Evolutionary conservation across 2,113 vertebrate species (phyloP).

Genomic region (Forbesichthys papilliferus): DNA sequence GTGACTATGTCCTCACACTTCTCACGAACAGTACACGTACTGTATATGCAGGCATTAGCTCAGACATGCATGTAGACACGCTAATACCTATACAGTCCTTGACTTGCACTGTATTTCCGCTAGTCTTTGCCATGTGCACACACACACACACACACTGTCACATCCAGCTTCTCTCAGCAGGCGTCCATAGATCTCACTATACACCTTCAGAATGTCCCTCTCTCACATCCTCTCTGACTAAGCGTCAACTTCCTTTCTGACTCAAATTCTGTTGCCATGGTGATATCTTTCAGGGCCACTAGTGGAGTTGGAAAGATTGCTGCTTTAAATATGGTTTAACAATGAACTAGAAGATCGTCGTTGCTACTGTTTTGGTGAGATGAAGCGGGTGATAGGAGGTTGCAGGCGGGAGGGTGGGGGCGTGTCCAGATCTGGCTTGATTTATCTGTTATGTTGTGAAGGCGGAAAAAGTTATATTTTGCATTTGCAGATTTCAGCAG

Average conservation of each 20-base stretch:
- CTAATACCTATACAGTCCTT: too few relatives aligned
- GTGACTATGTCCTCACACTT: slow-evolving; percentile 21
- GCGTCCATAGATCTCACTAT: slow-evolving; percentile 22
- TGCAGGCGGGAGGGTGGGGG: too few relatives aligned
- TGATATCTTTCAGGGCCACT: slow-evolving; percentile 38
- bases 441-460: too few relatives aligned
- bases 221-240: slow-evolving; percentile 49
- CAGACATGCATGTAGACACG: background rate
- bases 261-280: slow-evolving; percentile 68
- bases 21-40: background rate
- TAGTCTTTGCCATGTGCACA: background rate
- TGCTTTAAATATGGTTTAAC: slow-evolving; percentile 33
- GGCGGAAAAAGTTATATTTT: too few relatives aligned
- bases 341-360: too few relatives aligned
- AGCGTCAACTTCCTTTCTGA: slow-evolving; percentile 54
- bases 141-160: slow-evolving; percentile 14
- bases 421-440: too few relatives aligned
- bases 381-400: too few relatives aligned
- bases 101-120: too few relatives aligned
- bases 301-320: slow-evolving; percentile 35
- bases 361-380: too few relatives aligned
- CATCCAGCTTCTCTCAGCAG: slow-evolving; percentile 39
- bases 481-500: too few relatives aligned
- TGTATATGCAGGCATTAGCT: too few relatives aligned
- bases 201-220: slow-evolving; percentile 16